Percentiles rank a stretch among this genome's conserved stretches.
Conservation (phyloP, 2,113 vertebrate genomes). For the Bucco capensis region DNA sequence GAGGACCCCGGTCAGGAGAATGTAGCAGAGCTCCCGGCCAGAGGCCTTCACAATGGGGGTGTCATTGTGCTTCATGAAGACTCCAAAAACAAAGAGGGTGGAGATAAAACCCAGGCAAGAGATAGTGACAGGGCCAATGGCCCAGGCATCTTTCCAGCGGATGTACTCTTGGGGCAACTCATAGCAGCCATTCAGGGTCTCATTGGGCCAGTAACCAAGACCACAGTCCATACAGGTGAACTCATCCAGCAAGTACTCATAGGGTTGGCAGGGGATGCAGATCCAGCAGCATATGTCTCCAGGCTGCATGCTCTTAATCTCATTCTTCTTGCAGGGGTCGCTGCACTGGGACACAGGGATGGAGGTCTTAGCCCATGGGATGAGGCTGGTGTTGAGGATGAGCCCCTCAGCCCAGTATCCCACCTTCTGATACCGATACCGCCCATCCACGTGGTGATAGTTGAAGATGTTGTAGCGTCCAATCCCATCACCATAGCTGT, state of each 20-base stretch:
- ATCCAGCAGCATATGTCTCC: constrained; percentile 99
- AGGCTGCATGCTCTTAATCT: constrained; percentile 96
- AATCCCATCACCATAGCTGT: constrained; percentile 88
- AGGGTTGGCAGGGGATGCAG: constrained; percentile 94
- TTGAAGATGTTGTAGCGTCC: constrained; percentile 98
- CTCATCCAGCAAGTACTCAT: constrained; percentile 90
- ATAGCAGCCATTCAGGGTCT: constrained; percentile 88
- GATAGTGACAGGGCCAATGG: constrained; percentile 90
- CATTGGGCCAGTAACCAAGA: constrained; percentile 91
- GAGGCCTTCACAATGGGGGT: constrained; percentile 96
- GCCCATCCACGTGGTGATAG: constrained; percentile 81
- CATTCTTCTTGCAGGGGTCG: constrained; percentile 93
- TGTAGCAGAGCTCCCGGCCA: constrained; percentile 95
- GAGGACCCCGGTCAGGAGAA: constrained; percentile 89
- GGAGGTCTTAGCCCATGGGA: constrained; percentile 80
- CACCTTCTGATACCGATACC: constrained; percentile 88
- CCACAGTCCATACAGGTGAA: constrained; percentile 93
- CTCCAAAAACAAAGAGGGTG: constrained; percentile 87
- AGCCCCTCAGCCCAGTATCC: constrained; percentile 95
- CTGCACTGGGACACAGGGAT: constrained; percentile 93
- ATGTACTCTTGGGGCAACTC: constrained; percentile 96
- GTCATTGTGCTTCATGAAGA: constrained; percentile 89
- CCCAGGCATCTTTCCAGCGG: constrained; percentile 94
- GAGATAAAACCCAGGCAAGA: constrained; percentile 91
- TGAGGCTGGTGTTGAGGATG: constrained; percentile 82